A percentile compares a stretch with the other conserved stretches of the same genome.
Conservation (phyloP, 2,797 vertebrate genomes). For the Pachyuromys duprasi region DNA sequence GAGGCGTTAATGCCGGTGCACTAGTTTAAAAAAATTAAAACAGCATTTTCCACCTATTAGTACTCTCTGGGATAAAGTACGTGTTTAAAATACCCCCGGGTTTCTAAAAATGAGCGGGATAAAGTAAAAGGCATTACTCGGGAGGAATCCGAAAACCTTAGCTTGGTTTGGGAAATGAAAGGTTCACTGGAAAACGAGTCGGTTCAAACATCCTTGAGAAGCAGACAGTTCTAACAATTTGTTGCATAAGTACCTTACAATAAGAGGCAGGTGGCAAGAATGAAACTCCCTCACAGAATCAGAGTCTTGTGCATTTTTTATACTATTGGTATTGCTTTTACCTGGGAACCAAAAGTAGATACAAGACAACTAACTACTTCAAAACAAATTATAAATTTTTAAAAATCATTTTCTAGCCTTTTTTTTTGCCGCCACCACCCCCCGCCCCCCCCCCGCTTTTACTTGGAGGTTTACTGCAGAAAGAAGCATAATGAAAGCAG, state of each 20-base stretch:
- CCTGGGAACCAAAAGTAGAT: constrained; percentile 42
- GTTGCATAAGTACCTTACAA: neutral
- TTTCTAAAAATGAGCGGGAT: constrained; percentile 22
- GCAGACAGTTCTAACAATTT: constrained; percentile 13
- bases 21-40: neutral
- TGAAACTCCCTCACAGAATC: neutral
- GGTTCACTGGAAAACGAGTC: constrained; percentile 30
- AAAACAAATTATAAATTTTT: neutral
- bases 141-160: neutral
- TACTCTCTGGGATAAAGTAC: neutral
- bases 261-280: neutral
- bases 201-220: constrained; percentile 41
- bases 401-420: neutral
- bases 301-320: neutral
- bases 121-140: constrained; percentile 6
- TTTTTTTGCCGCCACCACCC: no score
- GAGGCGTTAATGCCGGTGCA: neutral
- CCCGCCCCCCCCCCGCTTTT: neutral
- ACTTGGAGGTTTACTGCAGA: constrained; percentile 3
- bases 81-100: neutral
- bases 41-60: neutral
- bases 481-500: neutral
- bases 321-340: neutral
- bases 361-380: neutral
- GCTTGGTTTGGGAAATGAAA: neutral